Base-by-base conservation (phyloP, 35 echinoderm and acorn worm genomes). In the Anneissia japonica region DNA sequence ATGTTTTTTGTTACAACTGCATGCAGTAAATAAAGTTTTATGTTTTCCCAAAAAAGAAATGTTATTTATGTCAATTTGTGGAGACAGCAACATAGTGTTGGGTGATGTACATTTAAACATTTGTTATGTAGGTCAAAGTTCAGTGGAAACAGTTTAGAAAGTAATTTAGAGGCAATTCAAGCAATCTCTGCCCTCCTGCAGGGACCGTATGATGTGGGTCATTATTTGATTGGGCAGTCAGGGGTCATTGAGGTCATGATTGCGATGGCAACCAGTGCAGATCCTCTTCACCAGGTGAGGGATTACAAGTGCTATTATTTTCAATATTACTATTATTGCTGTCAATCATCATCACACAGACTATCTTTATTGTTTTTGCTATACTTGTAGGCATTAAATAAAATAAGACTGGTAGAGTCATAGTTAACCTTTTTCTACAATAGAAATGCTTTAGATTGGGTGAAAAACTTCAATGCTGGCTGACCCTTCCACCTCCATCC, bases 161-260 rank as follows among this genome's bases (percentile, higher is more conserved):
- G 76, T 32, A 98, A 94, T 80, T 91, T 98, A 89, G 95, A 98
- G 77, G 95, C 89, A 17, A 34, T 98, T 30, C 81, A 85, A 37
- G 91, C 92, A 34, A 87, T 98, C 40, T 84, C 89, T 5, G 84
- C 91, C 13, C 79, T 98, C 3, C 51, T 94, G 3, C 91, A 93
- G 79, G 92, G 95, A 31, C 91, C 95, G 0, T 89, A 77, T 82
- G 95, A 98, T 21, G 95, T 93, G 3, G 95, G 95, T 9, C 81
- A 89, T 40, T 81, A 89, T 38, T 74, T 98, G 30, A 72, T 98
- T 2, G 82, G 83, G 45, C 84, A 86, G 51, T 82, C 91, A 78
- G 92, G 95, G 5, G 92, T 98, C 32, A 77, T 98, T 38, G 88
- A 98, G 37, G 95, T 98, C 37, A 98, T 98, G 95, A 89, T 98